Evolutionary conservation across 2,888 invertebrate genomes (phyloP), one percentile per base, ranked within the genome.

Genomic region (Alentia gelatinosa): DNA sequence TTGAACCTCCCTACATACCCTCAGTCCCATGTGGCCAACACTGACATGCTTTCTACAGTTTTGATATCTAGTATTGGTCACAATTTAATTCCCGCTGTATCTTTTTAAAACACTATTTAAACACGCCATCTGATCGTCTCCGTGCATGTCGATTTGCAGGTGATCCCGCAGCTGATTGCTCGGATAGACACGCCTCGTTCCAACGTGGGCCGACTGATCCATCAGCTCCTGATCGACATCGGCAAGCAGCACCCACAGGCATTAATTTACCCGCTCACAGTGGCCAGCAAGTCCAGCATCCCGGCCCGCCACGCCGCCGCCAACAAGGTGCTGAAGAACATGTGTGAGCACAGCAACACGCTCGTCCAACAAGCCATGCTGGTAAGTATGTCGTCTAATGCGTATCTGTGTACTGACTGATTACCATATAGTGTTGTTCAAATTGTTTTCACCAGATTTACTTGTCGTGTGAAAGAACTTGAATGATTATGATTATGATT

Each of bases 121-220:
- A n/a, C n/a, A n/a, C n/a, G n/a, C n/a, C n/a, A 47, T 47, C 19
- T 47, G 47, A 47, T 12, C 47, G 19, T 74, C n/a, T 7, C n/a
- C 74, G 19, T 19, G 9, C 9, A 9, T 47, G 30, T 74, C 26
- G 74, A 74, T 74, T 23, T 35, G 1, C 93, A 97, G 97, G 99
- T 99, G 0, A 99, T 99, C 93, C 99, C 99, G 0, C 99, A 99
- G 96, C 97, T 99, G 42, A 99, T 99, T 93, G 99, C 99, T 0
- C 97, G 99, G 90, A 99, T 99, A 92, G 99, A 99, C 95, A 99
- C 99, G 0, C 98, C 98, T 0, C 97, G 98, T 50, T 97, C 98
- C 90, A 96, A 98, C 90, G 99, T 99, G 0, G 98, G 98, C 0
- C 97, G 98, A 92, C 97, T 99, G 75, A 99, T 99, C 92, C 98